Percentiles rank a stretch among this genome's conserved stretches.
These are phyloP conservation scores for Bufotes viridis DNA, from an alignment of 2,797 vertebrate species.

Conservation along the genomic window DNA sequence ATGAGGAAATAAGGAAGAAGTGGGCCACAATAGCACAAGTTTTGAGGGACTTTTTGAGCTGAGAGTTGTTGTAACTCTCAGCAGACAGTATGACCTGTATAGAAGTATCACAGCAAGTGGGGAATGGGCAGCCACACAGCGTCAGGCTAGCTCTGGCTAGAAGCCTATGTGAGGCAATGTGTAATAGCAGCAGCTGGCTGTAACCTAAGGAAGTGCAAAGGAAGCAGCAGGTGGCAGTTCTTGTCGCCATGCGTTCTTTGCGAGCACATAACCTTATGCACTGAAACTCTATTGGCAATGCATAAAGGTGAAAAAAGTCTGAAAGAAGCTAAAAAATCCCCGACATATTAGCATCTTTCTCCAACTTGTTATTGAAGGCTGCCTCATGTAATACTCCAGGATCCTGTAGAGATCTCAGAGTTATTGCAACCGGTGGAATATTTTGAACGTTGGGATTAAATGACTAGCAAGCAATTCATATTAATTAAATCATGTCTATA, in stretches of 20 bases:
- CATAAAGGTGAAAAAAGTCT: slow-evolving; percentile 58
- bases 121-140: slow-evolving; percentile 47
- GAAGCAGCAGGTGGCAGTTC: slow-evolving; percentile 72
- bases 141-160: slow-evolving; percentile 65
- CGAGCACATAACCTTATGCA: slow-evolving; percentile 65
- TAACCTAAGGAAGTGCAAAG: slow-evolving; percentile 70
- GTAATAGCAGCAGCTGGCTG: slow-evolving; percentile 71
- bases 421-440: background rate
- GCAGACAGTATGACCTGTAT: background rate
- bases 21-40: slow-evolving; percentile 58
- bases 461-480: background rate
- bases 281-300: slow-evolving; percentile 70
- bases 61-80: background rate
- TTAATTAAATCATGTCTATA: background rate
- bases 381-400: slow-evolving; percentile 33
- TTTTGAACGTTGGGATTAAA: background rate
- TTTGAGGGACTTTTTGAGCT: background rate
- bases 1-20: slow-evolving; percentile 62
- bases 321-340: slow-evolving; percentile 40
- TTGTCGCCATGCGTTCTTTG: slow-evolving; percentile 71
- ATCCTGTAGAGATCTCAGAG: background rate
- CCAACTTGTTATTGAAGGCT: slow-evolving; percentile 5
- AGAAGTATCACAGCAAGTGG: slow-evolving; percentile 11
- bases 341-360: slow-evolving; percentile 24
- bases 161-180: slow-evolving; percentile 65